Percentiles rank a stretch among this genome's conserved stretches.
phyloP scores from a whole-genome alignment of 2,888 invertebrate species.

The Muscina levida region DNA sequence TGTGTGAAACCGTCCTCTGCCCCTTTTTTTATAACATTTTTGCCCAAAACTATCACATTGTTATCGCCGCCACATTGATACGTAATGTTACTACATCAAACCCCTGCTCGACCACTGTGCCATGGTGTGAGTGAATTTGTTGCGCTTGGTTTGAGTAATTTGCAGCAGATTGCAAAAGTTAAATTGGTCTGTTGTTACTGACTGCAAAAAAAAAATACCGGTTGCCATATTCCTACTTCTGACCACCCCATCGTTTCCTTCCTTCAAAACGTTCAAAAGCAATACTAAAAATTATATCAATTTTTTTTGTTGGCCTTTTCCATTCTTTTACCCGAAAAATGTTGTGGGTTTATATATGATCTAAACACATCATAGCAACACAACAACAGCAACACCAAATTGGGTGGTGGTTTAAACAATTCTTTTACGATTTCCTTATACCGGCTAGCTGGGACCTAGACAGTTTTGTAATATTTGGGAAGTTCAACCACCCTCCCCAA shows the following conservation, averaged over 20 bases:
- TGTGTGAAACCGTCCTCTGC: too few relatives aligned
- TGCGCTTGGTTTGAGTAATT: slow-evolving; percentile 69
- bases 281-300: slow-evolving; percentile 21
- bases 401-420: slow-evolving; percentile 18
- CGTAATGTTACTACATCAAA: too few relatives aligned
- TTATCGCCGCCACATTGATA: too few relatives aligned
- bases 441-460: slow-evolving; percentile 6
- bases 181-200: slow-evolving; percentile 73
- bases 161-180: slow-evolving; percentile 77
- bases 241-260: too few relatives aligned
- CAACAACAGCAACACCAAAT: not conserved
- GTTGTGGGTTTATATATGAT: not conserved
- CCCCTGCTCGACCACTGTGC: not conserved
- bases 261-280: not conserved
- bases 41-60: too few relatives aligned
- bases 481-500: not conserved
- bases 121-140: slow-evolving; percentile 53
- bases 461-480: slow-evolving; percentile 28
- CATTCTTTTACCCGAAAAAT: not conserved
- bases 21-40: too few relatives aligned
- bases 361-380: not conserved
- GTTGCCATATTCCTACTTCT: slow-evolving; percentile 32
- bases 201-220: too few relatives aligned
- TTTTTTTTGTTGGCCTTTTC: slow-evolving; percentile 18
- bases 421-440: slow-evolving; percentile 15